phyloP scores from a whole-genome alignment of 37 sponge, comb jelly and placozoan species.

The Corticium candelabrum region DNA sequence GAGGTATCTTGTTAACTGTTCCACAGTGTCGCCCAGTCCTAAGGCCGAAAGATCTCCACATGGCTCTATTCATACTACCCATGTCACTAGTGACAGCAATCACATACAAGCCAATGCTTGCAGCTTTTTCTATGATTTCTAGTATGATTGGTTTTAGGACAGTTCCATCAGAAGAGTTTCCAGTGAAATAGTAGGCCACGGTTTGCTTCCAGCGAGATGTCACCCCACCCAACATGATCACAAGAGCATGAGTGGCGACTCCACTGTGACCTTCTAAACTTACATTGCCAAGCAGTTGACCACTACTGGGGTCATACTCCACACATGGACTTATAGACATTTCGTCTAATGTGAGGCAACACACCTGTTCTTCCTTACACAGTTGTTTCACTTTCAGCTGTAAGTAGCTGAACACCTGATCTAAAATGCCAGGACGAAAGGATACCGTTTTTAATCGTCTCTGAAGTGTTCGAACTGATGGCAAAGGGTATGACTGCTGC shows the following conservation, averaged over 20 bases:
- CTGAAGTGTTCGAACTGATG: not conserved
- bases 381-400: not conserved
- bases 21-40: not conserved
- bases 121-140: not conserved
- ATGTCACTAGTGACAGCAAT: not conserved
- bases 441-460: not conserved
- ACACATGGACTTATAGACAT: not conserved
- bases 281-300: not conserved
- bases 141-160: not conserved
- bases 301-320: not conserved
- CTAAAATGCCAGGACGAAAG: not conserved
- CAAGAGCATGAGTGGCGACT: not conserved
- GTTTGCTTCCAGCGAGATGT: not conserved
- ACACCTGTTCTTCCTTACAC: not conserved
- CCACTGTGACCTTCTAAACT: not conserved
- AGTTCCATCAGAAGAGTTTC: not conserved
- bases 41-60: not conserved
- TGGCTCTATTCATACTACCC: not conserved
- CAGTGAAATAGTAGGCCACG: not conserved
- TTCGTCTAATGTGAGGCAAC: not conserved
- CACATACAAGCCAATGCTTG: not conserved
- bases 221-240: not conserved
- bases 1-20: not conserved
- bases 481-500: not conserved
- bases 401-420: not conserved